These are phyloP conservation scores for Anolis sagrei DNA, from an alignment of 2,113 vertebrate species.

Conservation along the genomic window DNA sequence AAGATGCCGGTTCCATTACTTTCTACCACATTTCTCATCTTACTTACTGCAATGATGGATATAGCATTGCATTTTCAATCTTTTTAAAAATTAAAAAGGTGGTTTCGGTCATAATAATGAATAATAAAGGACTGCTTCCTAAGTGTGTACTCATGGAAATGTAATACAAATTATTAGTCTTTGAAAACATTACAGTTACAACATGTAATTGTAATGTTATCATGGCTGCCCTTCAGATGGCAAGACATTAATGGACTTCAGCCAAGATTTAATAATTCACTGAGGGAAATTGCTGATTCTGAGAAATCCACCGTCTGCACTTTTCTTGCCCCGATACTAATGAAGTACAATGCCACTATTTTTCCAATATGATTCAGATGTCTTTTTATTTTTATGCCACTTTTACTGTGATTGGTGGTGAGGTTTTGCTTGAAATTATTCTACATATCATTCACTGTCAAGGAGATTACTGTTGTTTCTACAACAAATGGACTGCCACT, in stretches of 20 bases:
- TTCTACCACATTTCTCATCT: slow-evolving; percentile 47
- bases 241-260: slow-evolving; percentile 54
- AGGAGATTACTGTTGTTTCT: background rate
- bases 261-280: slow-evolving; percentile 62
- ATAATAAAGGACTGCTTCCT: slow-evolving; percentile 68
- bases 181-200: slow-evolving; percentile 70
- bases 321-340: background rate
- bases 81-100: slow-evolving; percentile 72
- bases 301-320: background rate
- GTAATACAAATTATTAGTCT: slow-evolving; percentile 66
- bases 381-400: background rate
- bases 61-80: slow-evolving; percentile 65
- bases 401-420: background rate
- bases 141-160: slow-evolving; percentile 65
- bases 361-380: background rate
- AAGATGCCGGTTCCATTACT: slow-evolving; percentile 54
- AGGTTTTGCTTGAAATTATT: background rate
- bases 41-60: slow-evolving; percentile 69
- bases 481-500: background rate
- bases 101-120: slow-evolving; percentile 70
- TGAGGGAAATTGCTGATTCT: slow-evolving; percentile 29
- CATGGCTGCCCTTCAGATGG: slow-evolving; percentile 43
- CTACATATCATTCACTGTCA: background rate
- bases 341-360: background rate
- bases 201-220: slow-evolving; percentile 60